Base-by-base conservation (phyloP, 1,140 invertebrate species). In the Anastrepha obliqua region DNA sequence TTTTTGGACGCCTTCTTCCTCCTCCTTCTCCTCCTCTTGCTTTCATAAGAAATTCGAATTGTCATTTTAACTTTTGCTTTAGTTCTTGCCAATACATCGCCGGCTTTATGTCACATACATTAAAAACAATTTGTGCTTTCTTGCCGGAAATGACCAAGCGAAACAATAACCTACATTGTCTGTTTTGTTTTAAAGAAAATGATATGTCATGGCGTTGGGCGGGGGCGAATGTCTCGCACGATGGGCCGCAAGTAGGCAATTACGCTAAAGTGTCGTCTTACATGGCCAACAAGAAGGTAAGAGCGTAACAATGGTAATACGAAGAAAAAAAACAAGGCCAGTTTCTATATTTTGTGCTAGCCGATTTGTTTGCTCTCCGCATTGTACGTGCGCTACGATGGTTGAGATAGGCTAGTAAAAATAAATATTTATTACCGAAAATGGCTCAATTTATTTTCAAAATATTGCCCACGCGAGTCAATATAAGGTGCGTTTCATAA, bases 211-310 rank as follows among this genome's bases (percentile, higher is more conserved):
- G 42, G 6, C 60, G 15, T 62, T 62, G 51, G n/a, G n/a, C n/a
- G n/a, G n/a, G n/a, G n/a, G n/a, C n/a, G n/a, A n/a, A n/a, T n/a
- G n/a, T n/a, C n/a, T n/a, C n/a, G n/a, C n/a, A n/a, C n/a, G n/a
- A n/a, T n/a, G n/a, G 39, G 42, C 39, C 13, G 39, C 15, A 74
- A 74, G 67, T 74, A 47, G 42, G 67, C 67, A 74, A 74, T 74
- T 74, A 74, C 42, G 5, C 13, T 13, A 74, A 74, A 74, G 67
- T 74, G 67, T 74, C 67, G 42, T 44, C 67, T 74, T 74, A 74
- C 67, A 42, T 47, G 67, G 11, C 67, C 39, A 74, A 74, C 39
- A 42, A 42, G 15, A 74, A 74, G 39, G 4, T 44, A 15, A 17
- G 2, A 74, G 6, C 9, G 42, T 17, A 13, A 47, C 15, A 2